These are phyloP conservation scores for Willowsia nigromaculata DNA, from an alignment of 2,888 invertebrate genomes.

Conservation along the genomic window DNA sequence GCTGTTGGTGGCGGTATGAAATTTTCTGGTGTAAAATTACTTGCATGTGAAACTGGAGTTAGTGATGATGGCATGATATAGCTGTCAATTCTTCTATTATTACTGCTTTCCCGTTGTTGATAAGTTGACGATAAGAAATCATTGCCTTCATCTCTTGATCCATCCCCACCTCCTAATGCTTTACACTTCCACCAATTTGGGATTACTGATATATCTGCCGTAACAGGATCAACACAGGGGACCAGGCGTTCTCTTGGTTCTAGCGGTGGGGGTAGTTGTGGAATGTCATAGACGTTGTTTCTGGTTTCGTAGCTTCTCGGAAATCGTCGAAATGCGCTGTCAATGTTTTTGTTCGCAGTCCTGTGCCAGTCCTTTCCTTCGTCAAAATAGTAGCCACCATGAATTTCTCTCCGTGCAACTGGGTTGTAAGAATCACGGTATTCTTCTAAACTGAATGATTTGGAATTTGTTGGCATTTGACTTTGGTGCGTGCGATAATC, in stretches of 20 bases:
- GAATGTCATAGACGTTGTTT: background rate
- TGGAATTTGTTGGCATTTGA: slow-evolving; percentile 34
- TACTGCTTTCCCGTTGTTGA: background rate
- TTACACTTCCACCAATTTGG: slow-evolving; percentile 30
- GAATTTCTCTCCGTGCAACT: slow-evolving; percentile 1
- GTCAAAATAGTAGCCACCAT: background rate
- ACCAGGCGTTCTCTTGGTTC: slow-evolving; percentile 33
- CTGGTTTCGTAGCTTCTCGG: background rate
- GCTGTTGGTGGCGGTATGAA: slow-evolving; percentile 56
- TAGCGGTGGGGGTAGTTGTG: slow-evolving; percentile 43
- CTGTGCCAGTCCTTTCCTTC: background rate
- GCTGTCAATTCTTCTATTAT: slow-evolving; percentile 4
- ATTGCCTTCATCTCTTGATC: background rate
- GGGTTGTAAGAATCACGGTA: slow-evolving; percentile 16
- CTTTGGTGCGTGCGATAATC: background rate
- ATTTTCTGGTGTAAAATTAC: background rate
- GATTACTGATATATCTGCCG: slow-evolving; percentile 12
- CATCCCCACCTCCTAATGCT: background rate
- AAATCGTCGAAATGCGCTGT: background rate
- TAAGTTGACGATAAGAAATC: background rate
- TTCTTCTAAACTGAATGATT: slow-evolving; percentile 40
- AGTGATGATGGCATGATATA: slow-evolving; percentile 55
- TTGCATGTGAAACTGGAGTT: background rate
- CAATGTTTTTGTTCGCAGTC: background rate
- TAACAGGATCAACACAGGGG: background rate